Evolutionary conservation across 2,888 invertebrate genomes (phyloP).

Genomic region (Nomada ruficornis): DNA sequence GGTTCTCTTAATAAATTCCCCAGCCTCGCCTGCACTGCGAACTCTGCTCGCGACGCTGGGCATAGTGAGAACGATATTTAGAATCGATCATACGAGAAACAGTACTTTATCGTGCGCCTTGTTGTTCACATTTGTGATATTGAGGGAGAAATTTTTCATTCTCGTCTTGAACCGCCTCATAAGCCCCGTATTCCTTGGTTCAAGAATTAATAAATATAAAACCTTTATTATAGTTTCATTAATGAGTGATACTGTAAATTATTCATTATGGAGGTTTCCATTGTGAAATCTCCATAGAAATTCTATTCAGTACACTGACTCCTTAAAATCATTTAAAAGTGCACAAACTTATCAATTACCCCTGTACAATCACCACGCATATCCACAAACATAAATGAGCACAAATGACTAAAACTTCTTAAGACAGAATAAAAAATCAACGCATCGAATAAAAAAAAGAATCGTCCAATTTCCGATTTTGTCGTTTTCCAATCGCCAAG

Average conservation of each 20-base stretch:
- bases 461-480: neutral
- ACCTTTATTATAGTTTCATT: no score
- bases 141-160: conserved; percentile 15
- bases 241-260: no score
- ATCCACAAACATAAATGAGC: no score
- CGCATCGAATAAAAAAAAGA: neutral
- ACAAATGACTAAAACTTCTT: no score
- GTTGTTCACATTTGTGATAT: neutral
- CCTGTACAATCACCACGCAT: no score
- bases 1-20: conserved; percentile 74
- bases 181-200: neutral
- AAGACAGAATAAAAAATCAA: neutral
- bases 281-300: no score
- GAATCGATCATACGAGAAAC: conserved; percentile 37
- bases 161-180: neutral
- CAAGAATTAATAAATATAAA: no score
- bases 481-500: neutral
- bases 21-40: conserved; percentile 34
- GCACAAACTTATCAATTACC: no score
- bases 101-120: conserved; percentile 2
- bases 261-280: no score
- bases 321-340: no score
- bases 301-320: no score
- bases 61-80: conserved; percentile 57
- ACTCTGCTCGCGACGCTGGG: conserved; percentile 29